These are phyloP conservation scores for Trochalopteron elliotii DNA, from an alignment of 2,113 vertebrate genomes.

Conservation along the genomic window DNA sequence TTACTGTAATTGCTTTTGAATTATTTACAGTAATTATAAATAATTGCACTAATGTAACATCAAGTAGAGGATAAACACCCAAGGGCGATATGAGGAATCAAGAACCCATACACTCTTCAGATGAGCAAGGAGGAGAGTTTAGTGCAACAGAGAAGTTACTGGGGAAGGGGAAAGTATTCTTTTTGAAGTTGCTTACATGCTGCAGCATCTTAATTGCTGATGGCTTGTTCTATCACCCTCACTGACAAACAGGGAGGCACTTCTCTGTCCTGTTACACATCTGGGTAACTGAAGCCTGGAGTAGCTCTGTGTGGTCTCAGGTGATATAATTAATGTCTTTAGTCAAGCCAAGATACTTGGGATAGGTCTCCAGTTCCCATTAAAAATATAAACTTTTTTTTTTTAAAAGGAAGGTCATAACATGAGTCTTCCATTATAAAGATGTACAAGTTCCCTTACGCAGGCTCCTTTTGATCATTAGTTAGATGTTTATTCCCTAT, in stretches of 20 bases:
- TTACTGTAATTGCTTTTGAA: constrained; percentile 45
- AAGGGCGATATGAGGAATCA: background rate
- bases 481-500: background rate
- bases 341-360: background rate
- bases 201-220: background rate
- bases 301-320: background rate
- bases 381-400: background rate
- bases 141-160: background rate
- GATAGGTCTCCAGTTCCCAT: background rate
- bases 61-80: constrained; percentile 24
- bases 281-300: background rate
- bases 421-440: background rate
- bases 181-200: background rate
- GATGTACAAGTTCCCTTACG: background rate
- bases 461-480: background rate
- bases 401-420: background rate
- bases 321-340: background rate
- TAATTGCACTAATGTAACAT: constrained; percentile 31
- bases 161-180: background rate
- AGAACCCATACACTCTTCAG: background rate
- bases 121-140: background rate
- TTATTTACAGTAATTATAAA: constrained; percentile 59
- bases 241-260: background rate
- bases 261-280: background rate
- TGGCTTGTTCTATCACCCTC: background rate